A percentile compares a stretch with the other conserved stretches of the same genome.
These are phyloP conservation scores for Ancistrus triradiatus DNA, from an alignment of 2,113 vertebrate genomes.

Conservation along the genomic window DNA sequence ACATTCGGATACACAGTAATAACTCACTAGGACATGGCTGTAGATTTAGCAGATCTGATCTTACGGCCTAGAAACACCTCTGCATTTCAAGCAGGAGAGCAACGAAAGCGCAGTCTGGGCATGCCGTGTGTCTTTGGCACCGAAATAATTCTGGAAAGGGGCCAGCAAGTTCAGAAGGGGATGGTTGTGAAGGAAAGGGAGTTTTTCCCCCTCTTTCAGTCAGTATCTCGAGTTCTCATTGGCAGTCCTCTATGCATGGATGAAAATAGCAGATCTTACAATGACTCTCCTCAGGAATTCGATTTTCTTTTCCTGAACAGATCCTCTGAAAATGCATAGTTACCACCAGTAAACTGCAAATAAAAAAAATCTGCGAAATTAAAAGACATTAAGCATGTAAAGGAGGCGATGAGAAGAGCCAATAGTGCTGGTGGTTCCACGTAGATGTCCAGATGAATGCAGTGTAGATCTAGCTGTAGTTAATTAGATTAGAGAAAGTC, in stretches of 20 bases:
- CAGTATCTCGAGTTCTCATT: neutral
- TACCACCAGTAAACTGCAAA: too few species aligned
- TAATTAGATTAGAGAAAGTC: neutral
- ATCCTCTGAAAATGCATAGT: neutral
- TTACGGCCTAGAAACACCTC: too few species aligned
- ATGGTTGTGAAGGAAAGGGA: too few species aligned
- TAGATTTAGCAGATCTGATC: too few species aligned
- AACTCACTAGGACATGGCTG: too few species aligned
- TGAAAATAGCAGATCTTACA: neutral
- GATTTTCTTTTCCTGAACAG: constrained; percentile 8
- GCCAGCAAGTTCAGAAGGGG: too few species aligned
- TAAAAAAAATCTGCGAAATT: constrained; percentile 13
- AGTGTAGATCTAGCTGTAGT: neutral
- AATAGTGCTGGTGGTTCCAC: constrained; percentile 23
- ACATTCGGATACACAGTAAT: too few species aligned
- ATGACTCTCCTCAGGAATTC: neutral
- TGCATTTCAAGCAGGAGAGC: too few species aligned
- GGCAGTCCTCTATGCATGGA: neutral
- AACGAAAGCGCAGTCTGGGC: too few species aligned
- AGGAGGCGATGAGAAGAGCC: constrained; percentile 50
- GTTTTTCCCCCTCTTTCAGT: too few species aligned
- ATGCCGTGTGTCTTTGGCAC: constrained; percentile 8
- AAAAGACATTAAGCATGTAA: constrained; percentile 8
- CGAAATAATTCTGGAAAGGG: neutral
- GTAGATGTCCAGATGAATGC: constrained; percentile 2